Evolutionary conservation across 2,113 vertebrate genomes (phyloP).

Genomic region (Rhegmatorhina hoffmannsi): DNA sequence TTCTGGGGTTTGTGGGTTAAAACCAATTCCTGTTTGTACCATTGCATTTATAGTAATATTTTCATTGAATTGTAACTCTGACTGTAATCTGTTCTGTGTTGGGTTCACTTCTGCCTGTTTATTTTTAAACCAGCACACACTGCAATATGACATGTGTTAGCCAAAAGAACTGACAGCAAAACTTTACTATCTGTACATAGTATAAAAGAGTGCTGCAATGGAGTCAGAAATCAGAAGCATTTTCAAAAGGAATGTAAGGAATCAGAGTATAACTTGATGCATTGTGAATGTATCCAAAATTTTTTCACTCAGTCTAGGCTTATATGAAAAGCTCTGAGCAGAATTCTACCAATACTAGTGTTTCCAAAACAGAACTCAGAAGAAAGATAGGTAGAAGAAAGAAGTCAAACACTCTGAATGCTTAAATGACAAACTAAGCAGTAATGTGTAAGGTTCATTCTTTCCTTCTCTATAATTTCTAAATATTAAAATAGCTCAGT

Average conservation of each 20-base stretch:
- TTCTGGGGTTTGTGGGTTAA: too few species aligned
- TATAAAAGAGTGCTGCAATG: neutral
- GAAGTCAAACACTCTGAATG: neutral
- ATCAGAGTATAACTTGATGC: neutral
- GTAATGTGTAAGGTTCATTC: neutral
- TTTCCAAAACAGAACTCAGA: neutral
- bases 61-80: too few species aligned
- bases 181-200: neutral
- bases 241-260: neutral
- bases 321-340: neutral
- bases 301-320: fast-evolving
- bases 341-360: neutral
- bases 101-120: too few species aligned
- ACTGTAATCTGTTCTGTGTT: too few species aligned
- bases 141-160: neutral
- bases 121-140: too few species aligned
- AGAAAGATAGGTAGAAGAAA: neutral
- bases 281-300: neutral
- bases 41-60: too few species aligned
- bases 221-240: neutral
- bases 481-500: neutral
- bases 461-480: neutral
- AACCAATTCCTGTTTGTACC: too few species aligned
- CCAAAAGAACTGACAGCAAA: neutral
- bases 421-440: neutral